Evolutionary conservation across 2,888 invertebrate genomes (phyloP).

Genomic region (Oscheius sp.): DNA sequence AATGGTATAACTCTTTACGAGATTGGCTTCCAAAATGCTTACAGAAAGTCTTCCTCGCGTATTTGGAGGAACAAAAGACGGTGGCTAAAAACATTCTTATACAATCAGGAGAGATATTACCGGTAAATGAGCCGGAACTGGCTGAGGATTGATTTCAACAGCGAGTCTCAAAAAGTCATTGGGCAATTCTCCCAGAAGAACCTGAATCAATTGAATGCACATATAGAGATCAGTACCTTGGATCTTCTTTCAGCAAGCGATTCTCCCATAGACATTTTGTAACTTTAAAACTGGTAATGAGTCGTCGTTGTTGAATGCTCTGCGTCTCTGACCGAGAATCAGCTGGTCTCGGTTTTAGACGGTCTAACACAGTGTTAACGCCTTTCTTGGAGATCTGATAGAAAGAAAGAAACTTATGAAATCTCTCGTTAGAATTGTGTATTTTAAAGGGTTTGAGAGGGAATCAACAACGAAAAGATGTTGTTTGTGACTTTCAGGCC

Average conservation of each 20-base stretch:
- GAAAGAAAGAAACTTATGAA: no score
- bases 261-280: conserved; percentile 20
- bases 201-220: conserved; percentile 35
- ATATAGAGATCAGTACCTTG: conserved; percentile 16
- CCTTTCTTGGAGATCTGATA: no score
- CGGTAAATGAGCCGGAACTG: not conserved
- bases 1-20: conserved; percentile 67
- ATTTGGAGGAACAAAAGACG: conserved; percentile 69
- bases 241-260: conserved; percentile 29
- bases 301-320: not conserved
- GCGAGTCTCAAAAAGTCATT: conserved; percentile 60
- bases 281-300: not conserved
- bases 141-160: conserved; percentile 35
- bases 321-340: conserved; percentile 22
- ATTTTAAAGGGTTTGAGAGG: no score
- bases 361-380: no score
- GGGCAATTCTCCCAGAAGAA: conserved; percentile 57
- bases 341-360: no score
- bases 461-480: no score
- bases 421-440: no score
- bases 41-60: conserved; percentile 68
- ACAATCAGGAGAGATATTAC: not conserved
- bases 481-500: no score
- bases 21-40: conserved; percentile 65
- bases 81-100: not conserved